phyloP scores from a whole-genome alignment of 2,797 vertebrate species.

The Ciconia nigra region DNA sequence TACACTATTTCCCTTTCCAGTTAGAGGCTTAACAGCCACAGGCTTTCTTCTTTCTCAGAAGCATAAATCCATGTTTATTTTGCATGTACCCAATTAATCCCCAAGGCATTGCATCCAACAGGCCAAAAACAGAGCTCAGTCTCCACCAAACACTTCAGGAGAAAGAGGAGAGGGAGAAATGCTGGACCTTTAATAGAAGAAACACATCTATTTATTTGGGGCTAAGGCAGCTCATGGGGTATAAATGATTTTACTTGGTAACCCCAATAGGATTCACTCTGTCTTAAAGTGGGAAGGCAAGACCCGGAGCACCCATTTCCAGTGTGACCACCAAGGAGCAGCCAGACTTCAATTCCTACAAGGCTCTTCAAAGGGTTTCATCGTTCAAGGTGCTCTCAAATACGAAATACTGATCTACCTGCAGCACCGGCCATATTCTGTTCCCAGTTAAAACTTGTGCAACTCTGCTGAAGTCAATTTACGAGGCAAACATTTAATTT shows the following conservation, averaged over 20 bases:
- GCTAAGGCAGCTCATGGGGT: background rate
- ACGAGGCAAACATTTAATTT: conserved; percentile 54
- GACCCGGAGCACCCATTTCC: background rate
- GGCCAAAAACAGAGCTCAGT: background rate
- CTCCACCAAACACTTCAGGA: background rate
- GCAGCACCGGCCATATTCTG: background rate
- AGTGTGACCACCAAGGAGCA: background rate
- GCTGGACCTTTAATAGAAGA: background rate
- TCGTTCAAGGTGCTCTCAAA: background rate
- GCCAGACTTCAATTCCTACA: background rate
- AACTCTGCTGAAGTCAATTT: conserved; percentile 22
- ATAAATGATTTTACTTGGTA: background rate
- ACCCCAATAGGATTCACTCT: background rate
- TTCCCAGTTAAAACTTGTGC: background rate
- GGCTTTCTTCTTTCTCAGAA: conserved; percentile 5
- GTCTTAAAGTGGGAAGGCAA: background rate
- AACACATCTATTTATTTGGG: background rate
- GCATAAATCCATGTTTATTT: conserved; percentile 14
- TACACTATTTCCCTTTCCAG: conserved; percentile 14
- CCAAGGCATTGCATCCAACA: background rate
- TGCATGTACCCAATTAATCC: background rate
- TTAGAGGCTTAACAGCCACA: background rate
- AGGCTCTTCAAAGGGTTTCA: background rate
- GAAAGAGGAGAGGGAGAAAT: background rate
- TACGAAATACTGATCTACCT: background rate